Percentiles rank a stretch among this genome's conserved stretches.
Evolutionary conservation across 92 coral and sea anemone genomes (phyloP).

Genomic region (Hydrozoanthus gracilis): DNA sequence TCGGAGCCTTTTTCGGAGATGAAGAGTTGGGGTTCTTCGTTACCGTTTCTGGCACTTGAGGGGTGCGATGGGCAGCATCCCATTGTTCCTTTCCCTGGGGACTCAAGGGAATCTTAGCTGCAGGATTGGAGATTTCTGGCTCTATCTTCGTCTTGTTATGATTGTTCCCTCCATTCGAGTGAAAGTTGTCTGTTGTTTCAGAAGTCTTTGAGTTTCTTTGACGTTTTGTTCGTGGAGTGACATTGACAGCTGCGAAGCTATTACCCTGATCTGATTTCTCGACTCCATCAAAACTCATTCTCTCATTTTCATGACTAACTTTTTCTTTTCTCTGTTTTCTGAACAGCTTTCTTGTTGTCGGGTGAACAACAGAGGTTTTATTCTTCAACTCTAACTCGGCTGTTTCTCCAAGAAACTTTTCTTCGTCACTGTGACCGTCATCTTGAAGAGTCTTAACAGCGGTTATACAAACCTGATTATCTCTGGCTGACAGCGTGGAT

Average conservation of each 20-base stretch:
- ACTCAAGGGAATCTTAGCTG: neutral
- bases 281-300: neutral
- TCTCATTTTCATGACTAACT: neutral
- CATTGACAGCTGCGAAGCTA: neutral
- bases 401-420: neutral
- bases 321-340: neutral
- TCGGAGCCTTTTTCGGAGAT: slow-evolving; percentile 18
- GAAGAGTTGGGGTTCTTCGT: neutral
- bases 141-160: neutral
- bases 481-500: neutral
- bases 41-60: neutral
- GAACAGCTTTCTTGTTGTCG: slow-evolving; percentile 29
- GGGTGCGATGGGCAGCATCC: neutral
- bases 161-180: neutral
- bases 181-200: neutral
- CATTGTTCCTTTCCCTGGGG: neutral
- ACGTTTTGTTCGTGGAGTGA: neutral
- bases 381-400: neutral
- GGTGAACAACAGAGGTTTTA: neutral
- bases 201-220: neutral
- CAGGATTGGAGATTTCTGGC: neutral
- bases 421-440: neutral
- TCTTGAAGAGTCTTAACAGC: neutral
- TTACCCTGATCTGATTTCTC: neutral
- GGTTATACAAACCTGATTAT: neutral